Evolutionary conservation across 2,888 invertebrate genomes (phyloP), one percentile per base, ranked within the genome.

Genomic region (Microctonus brassicae): DNA sequence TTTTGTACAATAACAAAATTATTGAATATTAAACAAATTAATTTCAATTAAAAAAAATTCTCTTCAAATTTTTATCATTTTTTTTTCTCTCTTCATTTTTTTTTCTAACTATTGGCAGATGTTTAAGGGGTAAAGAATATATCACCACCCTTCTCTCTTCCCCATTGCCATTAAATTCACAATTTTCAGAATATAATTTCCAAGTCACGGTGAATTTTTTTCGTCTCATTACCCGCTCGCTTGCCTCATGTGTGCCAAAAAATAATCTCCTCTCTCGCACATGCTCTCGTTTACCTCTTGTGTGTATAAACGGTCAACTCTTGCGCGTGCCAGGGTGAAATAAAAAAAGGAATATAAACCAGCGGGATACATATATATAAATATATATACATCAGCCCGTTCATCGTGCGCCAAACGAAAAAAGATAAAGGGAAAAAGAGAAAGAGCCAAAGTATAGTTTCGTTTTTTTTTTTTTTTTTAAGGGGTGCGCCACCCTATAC

Each of bases 171-270:
- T 24, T 13, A 55, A 55, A 55, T 55, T n/a, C 68, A 68, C 72
- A 74, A 64, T 26, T 47, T 64, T 29, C 34, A n/a, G 20, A 58
- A 29, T 58, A 33, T 58, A 62, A 53, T 65, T 55, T 65, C 47
- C 29, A 65, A 55, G 65, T 65, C 65, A 65, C 65, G 75, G 74
- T 73, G 74, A 78, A 73, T 76, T 76, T 76, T 75, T 61, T 58
- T 76, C 77, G 77, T 75, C 76, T 78, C 77, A 79, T 79, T 79
- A 78, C 79, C 76, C 76, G 47, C 69, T 36, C 29, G 36, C 68
- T 55, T 33, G 67, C 26, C 70, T 72, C 64, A 24, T 53, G 47
- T 26, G 33, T 60, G 52, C 61, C 55, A 55, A 55, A 55, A 33
- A 60, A 29, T 5, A 29, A 29, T 6, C 26, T n/a, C 4, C 26